Evolutionary conservation across 2,113 vertebrate genomes (phyloP).

Genomic region (Sarotherodon lohbergeri): DNA sequence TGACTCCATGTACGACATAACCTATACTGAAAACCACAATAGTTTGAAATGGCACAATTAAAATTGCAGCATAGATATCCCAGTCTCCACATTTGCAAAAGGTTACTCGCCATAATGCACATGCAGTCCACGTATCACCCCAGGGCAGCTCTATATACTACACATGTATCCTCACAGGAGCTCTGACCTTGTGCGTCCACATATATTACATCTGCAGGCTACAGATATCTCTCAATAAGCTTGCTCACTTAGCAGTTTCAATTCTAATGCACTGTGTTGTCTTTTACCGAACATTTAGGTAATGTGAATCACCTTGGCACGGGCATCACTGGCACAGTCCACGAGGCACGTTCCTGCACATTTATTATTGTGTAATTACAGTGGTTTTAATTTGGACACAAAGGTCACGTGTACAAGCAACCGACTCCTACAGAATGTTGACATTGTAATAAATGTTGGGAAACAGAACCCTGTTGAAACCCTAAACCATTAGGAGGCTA

Average conservation of each 20-base stretch:
- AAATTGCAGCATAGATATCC: background rate
- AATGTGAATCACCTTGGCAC: background rate
- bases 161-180: slow-evolving; percentile 21
- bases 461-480: background rate
- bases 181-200: slow-evolving; percentile 32
- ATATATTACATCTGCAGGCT: slow-evolving; percentile 17
- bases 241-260: background rate
- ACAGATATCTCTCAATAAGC: slow-evolving; percentile 5
- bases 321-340: background rate
- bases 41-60: background rate
- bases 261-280: background rate
- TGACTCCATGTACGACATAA: background rate
- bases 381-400: slow-evolving; percentile 6
- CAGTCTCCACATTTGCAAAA: background rate
- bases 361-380: slow-evolving; percentile 22
- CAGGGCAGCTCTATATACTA: slow-evolving; percentile 1
- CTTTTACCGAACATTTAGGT: background rate
- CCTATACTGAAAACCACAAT: background rate
- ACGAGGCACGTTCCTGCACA: background rate
- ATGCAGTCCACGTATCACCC: background rate
- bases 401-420: background rate
- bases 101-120: background rate
- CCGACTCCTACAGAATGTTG: background rate
- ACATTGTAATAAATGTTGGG: slow-evolving; percentile 9
- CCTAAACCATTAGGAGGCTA: background rate